phyloP scores from a whole-genome alignment of 2,113 vertebrate species.

The Anthoscopus minutus region DNA sequence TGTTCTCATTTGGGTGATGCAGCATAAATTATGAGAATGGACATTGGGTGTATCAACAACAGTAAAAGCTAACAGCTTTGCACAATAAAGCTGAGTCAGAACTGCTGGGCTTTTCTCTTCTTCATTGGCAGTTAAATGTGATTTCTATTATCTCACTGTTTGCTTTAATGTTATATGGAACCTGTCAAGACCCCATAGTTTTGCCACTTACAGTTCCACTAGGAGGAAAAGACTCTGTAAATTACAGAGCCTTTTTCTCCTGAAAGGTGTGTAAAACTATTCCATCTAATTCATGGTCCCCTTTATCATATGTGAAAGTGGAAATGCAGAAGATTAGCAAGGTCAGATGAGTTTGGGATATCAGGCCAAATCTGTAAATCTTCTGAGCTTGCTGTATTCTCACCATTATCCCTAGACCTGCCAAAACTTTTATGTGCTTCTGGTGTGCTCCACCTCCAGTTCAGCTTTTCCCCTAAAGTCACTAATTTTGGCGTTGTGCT shows the following conservation, averaged over 20 bases:
- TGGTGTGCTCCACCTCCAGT: background rate
- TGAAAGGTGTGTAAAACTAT: conserved; percentile 44
- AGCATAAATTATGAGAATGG: conserved; percentile 28
- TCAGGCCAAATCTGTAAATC: conserved; percentile 22
- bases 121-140: conserved; percentile 57
- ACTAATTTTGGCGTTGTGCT: background rate
- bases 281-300: conserved; percentile 36
- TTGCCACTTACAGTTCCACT: background rate
- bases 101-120: conserved; percentile 32
- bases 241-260: conserved; percentile 21
- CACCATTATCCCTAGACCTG: background rate
- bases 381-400: background rate
- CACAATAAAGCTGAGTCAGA: conserved; percentile 34
- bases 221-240: background rate
- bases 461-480: background rate
- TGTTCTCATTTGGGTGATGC: background rate
- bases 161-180: conserved; percentile 62
- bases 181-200: conserved; percentile 33
- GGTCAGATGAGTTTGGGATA: conserved; percentile 50
- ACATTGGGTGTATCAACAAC: background rate
- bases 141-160: conserved; percentile 59
- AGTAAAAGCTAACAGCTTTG: conserved; percentile 25
- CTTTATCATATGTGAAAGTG: conserved; percentile 49
- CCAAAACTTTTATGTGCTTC: background rate
- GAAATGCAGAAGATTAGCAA: conserved; percentile 48